phyloP scores from a whole-genome alignment of 2,113 vertebrate genomes.

The Notiomystis cincta region DNA sequence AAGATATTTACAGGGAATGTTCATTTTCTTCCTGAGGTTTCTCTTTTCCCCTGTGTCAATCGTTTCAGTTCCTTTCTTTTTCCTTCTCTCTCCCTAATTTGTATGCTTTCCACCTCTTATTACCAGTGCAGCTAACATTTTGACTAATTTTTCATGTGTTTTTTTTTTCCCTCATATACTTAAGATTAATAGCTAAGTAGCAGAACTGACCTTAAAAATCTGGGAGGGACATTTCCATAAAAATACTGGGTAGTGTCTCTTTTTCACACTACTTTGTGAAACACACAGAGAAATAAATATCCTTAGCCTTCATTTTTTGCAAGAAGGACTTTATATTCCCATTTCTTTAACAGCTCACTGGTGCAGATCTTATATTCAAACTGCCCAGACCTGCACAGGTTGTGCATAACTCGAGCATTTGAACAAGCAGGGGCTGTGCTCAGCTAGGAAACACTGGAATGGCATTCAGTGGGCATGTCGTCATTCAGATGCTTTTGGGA shows the following conservation, averaged over 20 bases:
- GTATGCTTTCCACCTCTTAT: background rate
- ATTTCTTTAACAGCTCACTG: background rate
- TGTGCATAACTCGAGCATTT: background rate
- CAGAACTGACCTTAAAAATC: background rate
- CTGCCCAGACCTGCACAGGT: background rate
- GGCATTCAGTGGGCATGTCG: background rate
- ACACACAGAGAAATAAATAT: background rate
- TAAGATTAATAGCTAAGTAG: background rate
- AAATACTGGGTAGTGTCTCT: background rate
- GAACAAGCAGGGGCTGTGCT: background rate
- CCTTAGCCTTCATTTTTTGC: background rate
- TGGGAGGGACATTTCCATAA: background rate
- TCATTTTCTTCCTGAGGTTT: conserved; percentile 24
- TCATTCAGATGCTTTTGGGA: background rate
- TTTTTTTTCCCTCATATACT: background rate
- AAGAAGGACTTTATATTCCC: background rate
- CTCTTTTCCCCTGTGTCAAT: background rate
- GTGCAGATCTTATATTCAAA: background rate
- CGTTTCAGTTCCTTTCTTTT: background rate
- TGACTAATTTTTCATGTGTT: background rate
- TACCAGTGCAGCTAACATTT: background rate
- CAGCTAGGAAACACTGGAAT: background rate
- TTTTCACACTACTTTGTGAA: background rate
- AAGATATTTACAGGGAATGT: conserved; percentile 33
- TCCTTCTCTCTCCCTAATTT: background rate